These are phyloP conservation scores for Echiichthys vipera DNA, from an alignment of 2,797 vertebrate species.

Conservation along the genomic window DNA sequence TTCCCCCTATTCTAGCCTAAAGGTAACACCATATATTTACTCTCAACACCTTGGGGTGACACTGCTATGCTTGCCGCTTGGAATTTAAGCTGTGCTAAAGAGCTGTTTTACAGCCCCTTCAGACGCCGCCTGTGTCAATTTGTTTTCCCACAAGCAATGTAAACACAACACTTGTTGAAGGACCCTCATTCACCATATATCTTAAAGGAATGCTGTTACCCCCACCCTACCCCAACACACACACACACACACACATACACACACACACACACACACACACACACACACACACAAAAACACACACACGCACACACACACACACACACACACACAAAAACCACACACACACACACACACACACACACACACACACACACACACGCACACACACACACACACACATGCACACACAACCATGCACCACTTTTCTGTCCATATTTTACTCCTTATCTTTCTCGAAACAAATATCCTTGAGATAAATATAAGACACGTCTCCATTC, in stretches of 20 bases:
- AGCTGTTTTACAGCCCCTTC: slow-evolving; percentile 70
- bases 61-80: slow-evolving; percentile 63
- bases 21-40: slow-evolving; percentile 74
- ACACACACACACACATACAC: no score
- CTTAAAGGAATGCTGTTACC: slow-evolving; percentile 56
- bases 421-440: slow-evolving; percentile 47
- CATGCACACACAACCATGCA: no score
- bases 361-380: no score
- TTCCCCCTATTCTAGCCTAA: slow-evolving; percentile 68
- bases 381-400: no score
- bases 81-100: slow-evolving; percentile 74
- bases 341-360: no score
- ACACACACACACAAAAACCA: no score
- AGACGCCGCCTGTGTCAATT: slow-evolving; percentile 68
- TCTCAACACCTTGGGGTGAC: slow-evolving; percentile 75
- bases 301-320: no score
- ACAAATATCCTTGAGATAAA: slow-evolving; percentile 63
- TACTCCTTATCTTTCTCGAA: slow-evolving; percentile 48
- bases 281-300: no score
- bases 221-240: background rate
- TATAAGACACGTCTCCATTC: slow-evolving; percentile 41
- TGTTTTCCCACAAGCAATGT: slow-evolving; percentile 76
- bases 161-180: slow-evolving; percentile 80
- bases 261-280: no score
- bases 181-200: slow-evolving; percentile 75